A percentile compares a stretch with the other conserved stretches of the same genome.
Evolutionary conservation across 2,113 vertebrate species (phyloP).

Genomic region (Mandrillus leucophaeus): DNA sequence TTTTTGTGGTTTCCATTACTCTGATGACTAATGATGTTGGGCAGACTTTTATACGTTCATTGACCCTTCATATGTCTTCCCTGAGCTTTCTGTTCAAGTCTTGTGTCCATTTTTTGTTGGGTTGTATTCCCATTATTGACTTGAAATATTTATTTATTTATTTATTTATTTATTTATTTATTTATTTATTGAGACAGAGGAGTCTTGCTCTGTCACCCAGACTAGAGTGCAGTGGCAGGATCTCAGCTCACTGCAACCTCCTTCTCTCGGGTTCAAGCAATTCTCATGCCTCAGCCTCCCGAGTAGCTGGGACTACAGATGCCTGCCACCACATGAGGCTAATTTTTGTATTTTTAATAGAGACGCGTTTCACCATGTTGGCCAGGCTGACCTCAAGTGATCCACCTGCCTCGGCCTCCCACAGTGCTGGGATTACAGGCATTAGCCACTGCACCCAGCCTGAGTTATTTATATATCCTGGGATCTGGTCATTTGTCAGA

Average conservation of each 20-base stretch:
- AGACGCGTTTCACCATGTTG: neutral
- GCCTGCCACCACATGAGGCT: neutral
- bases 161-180: too few species aligned
- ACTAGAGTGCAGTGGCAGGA: neutral
- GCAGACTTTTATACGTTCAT: neutral
- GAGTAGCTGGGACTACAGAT: neutral
- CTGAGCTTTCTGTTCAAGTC: neutral
- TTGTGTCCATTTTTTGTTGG: neutral
- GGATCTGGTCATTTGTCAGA: neutral
- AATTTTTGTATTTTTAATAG: neutral
- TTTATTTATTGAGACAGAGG: neutral
- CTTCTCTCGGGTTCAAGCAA: neutral
- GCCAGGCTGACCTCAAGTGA: neutral
- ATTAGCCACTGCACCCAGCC: neutral
- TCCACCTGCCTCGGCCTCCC: neutral
- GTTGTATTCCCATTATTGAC: too few species aligned
- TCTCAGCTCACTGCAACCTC: neutral
- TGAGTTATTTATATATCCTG: neutral
- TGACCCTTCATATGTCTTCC: neutral
- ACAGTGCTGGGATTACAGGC: neutral
- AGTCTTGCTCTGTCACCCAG: neutral
- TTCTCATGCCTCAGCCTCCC: neutral
- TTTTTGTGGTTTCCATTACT: neutral
- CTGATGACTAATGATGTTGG: neutral
- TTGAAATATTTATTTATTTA: too few species aligned